Evolutionary conservation across 2,888 invertebrate genomes (phyloP), one percentile per base, ranked within the genome.

Genomic region (Dermolepida albohirtum): DNA sequence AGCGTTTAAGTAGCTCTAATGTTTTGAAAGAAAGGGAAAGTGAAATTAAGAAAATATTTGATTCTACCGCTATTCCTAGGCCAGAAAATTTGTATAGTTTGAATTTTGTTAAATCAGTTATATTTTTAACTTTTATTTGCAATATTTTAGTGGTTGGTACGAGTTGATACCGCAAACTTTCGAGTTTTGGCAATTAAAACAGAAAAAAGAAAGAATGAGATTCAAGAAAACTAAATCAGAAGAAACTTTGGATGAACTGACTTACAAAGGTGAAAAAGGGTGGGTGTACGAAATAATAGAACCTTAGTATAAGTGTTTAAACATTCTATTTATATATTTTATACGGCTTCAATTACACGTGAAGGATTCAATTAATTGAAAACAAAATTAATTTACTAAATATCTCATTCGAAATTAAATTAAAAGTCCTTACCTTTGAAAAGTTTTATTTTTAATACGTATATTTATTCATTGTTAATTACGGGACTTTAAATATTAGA

Each of bases 141-240:
- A 39, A 62, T 64, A 68, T 86, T 85, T 49, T 77, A 92, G 95
- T 95, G 96, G 97, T 74, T 97, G 97, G 41, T 97, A 90, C 78
- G 84, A 90, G 39, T 89, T 98, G 50, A 86, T 87, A 57, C 97
- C 97, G 4, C 85, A 86, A 64, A 81, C 86, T 16, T 86, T 96
- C 59, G 98, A 98, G 83, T 98, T 98, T 83, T 98, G 97, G 97
- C 97, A 97, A 84, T 97, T 97, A 0, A 97, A 97, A 81, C 87
- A 97, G 40, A 84, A 97, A 7, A 97, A 97, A 83, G 97, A 98
- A 81, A 87, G 97, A 75, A 92, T 97, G 55, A 87, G 89, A 71
- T 97, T 96, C 79, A 86, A 93, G 64, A 87, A 85, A 73, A 86
- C 82, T 0, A 79, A 82, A 17, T 78, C 84, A 0, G 87, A 85